These are phyloP conservation scores for Horisme vitalbata DNA, from an alignment of 2,888 invertebrate species.

Conservation along the genomic window DNA sequence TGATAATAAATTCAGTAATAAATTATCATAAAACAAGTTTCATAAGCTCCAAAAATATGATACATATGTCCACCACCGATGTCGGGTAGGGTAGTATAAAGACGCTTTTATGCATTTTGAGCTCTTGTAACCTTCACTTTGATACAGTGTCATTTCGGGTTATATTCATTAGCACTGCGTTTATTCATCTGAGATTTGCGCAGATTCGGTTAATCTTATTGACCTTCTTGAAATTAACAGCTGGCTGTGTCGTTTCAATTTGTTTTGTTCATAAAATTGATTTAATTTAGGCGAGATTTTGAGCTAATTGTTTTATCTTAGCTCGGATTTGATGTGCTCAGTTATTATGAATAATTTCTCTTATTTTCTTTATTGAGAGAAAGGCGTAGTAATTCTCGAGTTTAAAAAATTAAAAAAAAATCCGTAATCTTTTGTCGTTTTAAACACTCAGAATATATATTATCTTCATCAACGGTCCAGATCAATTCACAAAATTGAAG, in stretches of 20 bases:
- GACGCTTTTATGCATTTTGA: too few species aligned
- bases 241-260: conserved; percentile 4
- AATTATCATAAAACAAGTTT: too few species aligned
- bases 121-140: conserved; percentile 15
- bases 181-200: conserved; percentile 12
- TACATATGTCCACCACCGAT: too few species aligned
- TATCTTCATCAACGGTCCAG: conserved; percentile 1
- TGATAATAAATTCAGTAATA: too few species aligned
- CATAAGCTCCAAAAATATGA: too few species aligned
- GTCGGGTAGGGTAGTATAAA: too few species aligned
- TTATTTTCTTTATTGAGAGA: too few species aligned
- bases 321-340: too few species aligned
- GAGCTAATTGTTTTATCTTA: not conserved
- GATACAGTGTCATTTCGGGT: conserved; percentile 12
- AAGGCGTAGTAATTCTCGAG: too few species aligned
- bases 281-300: conserved; percentile 1
- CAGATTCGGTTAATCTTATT: conserved; percentile 10
- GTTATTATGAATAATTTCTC: too few species aligned
- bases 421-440: too few species aligned
- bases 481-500: conserved; percentile 13
- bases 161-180: conserved; percentile 6
- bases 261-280: not conserved
- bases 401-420: too few species aligned
- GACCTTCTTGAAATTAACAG: conserved; percentile 10
- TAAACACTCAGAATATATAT: not conserved